Evolutionary conservation across 2,888 invertebrate genomes (phyloP), one percentile per base, ranked within the genome.

Genomic region (Heliconius erato): DNA sequence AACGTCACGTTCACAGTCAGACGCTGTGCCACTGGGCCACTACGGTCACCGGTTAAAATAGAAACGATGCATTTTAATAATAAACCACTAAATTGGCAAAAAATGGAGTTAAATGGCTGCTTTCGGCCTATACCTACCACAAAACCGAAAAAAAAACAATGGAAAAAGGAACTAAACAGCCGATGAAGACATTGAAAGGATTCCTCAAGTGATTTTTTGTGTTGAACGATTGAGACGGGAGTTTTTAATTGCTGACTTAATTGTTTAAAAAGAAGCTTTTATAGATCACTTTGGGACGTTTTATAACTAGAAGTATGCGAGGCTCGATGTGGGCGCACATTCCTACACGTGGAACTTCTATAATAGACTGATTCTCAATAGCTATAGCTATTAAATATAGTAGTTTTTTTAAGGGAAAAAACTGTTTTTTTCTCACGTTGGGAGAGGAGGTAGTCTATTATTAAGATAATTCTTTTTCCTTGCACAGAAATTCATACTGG

Each of bases 231-330:
- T 92, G 90, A 89, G 89, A 91, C 90, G 90, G 90, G 85, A 86
- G 40, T 85, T 87, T 91, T 93, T 94, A 94, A 93, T 94, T 92
- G 92, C 89, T 86, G 82, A 87, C 90, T 92, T 92, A 91, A 93
- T 92, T 91, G 92, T 91, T 90, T 90, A 87, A 88, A 86, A 86
- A 86, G 80, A 79, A 82, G 81, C 84, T 86, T 86, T 86, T 85
- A 85, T 86, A 81, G 85, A 78, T 85, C 84, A 78, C 68, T 84
- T 79, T 74, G 54, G 80, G 76, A 72, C 78, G 67, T 82, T 82
- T 82, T 77, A 79, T 71, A 68, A 32, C 44, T 49, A 26, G 69
- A 79, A 74, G 78, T 54, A 69, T 80, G 81, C 81, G 40, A n/a
- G 79, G 79, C 68, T 79, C 74, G n/a, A 77, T 54, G 79, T 79